Evolutionary conservation across 2,888 invertebrate genomes (phyloP).

Genomic region (Cacoxenus indagator): DNA sequence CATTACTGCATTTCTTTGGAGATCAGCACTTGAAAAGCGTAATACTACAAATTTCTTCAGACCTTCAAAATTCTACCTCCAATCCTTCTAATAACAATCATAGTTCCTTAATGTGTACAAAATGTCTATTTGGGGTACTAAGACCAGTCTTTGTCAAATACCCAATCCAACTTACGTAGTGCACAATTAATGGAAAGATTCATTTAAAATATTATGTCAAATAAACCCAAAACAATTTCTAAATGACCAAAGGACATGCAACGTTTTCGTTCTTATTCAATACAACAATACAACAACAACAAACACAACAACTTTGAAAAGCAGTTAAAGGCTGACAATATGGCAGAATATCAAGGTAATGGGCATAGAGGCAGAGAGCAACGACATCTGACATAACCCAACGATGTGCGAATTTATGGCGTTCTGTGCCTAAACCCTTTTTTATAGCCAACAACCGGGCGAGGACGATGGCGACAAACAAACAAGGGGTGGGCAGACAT

Average conservation of each 20-base stretch:
- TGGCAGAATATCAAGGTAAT: slow-evolving; percentile 7
- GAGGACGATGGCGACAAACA: not conserved
- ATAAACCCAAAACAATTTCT: slow-evolving; percentile 37
- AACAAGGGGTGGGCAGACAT: slow-evolving; percentile 27
- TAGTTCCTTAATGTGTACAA: too few relatives aligned
- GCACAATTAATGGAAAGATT: slow-evolving; percentile 13
- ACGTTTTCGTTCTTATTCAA: slow-evolving; percentile 32
- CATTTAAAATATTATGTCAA: slow-evolving; percentile 38
- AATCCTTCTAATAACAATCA: too few relatives aligned
- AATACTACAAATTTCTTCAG: too few relatives aligned
- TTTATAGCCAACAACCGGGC: slow-evolving; percentile 24
- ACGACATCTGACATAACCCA: slow-evolving; percentile 52
- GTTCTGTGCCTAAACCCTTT: slow-evolving; percentile 50
- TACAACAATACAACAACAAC: slow-evolving; percentile 27
- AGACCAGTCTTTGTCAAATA: not conserved
- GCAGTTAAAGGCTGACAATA: slow-evolving; percentile 36
- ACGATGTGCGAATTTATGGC: slow-evolving; percentile 62
- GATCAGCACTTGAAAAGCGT: too few relatives aligned
- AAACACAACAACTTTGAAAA: too few relatives aligned
- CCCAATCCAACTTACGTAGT: not conserved
- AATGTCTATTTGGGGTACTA: too few relatives aligned
- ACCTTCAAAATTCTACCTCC: too few relatives aligned
- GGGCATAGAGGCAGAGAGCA: slow-evolving; percentile 32
- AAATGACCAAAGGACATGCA: slow-evolving; percentile 38
- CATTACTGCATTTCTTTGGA: too few relatives aligned